Conservation (phyloP, 2,113 vertebrate genomes). For the Tautogolabrus adspersus region DNA sequence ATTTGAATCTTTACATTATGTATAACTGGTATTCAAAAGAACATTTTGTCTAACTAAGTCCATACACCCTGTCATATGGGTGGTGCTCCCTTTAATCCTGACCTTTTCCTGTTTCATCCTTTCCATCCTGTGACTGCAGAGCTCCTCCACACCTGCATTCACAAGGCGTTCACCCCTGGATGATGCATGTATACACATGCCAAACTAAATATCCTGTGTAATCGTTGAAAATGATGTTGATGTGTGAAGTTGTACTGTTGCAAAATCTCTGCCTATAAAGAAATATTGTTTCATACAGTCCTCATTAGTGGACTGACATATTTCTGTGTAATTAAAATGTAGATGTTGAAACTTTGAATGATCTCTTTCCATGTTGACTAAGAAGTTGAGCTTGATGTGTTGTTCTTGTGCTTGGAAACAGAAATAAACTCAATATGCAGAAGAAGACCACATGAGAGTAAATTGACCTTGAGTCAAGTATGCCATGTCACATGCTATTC, state of each 20-base stretch:
- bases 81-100: background rate
- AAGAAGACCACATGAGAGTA: background rate
- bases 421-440: background rate
- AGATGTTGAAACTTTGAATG: background rate
- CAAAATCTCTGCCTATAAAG: background rate
- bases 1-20: conserved; percentile 23
- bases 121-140: conserved; percentile 10
- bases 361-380: background rate
- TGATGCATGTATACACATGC: conserved; percentile 4
- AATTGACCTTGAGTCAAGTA: background rate
- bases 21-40: background rate
- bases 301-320: background rate
- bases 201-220: conserved; percentile 43
- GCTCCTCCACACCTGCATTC: conserved; percentile 45
- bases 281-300: background rate
- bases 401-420: background rate
- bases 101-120: conserved; percentile 13
- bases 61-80: conserved; percentile 4
- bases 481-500: background rate
- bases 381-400: background rate
- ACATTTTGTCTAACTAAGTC: conserved; percentile 7
- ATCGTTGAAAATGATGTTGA: background rate
- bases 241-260: background rate
- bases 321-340: background rate
- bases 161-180: conserved; percentile 27